Base-by-base conservation (phyloP, 2,113 vertebrate genomes). In the Beaufortia kweichowensis region DNA sequence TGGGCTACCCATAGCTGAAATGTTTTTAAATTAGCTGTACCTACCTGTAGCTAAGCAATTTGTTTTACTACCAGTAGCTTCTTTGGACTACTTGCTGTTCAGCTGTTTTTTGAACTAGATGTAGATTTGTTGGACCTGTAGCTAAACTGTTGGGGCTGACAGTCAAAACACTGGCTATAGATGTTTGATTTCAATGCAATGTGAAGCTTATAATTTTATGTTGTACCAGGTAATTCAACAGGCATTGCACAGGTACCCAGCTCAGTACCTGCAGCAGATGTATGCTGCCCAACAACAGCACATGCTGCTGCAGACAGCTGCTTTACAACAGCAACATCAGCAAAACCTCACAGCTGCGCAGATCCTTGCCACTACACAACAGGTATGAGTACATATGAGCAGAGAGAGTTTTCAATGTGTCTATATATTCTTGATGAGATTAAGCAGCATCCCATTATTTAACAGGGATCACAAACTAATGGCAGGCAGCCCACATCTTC, bases 251-350 rank as follows among this genome's bases (percentile, higher is more conserved):
- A 94, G 96, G n/a, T n/a, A 66, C 95, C 95, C 96, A 6, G 94
- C 96, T 60, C 95, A 97, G 88, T 98, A 96, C 85, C 93, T 98
- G 59, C 96, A 97, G 86, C 96, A 97, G 86, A 97, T 97, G 95
- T 97, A 97, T 0, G 94, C 95, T 2, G 96, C 96, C 29, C 96
- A 98, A 79, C 95, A 96, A 87, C 95, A 98, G 86, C 96, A 97
- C 87, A 83, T 98, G 63, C 95, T 97, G 94, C 91, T 96, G 77
- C 96, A 96, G 83, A 97, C 95, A 0, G 95, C 95, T 19, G 94
- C 96, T 31, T 87, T 97, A 71, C 94, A 94, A 83, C 94, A 95
- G 86, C 91, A 91, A 78, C 94, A 94, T 84, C 94, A 77, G n/a
- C 62, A 69, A 31, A 66, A 94, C 74, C 81, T 93, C 73, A 94